Evolutionary conservation across 2,888 invertebrate genomes (phyloP), one percentile per base, ranked within the genome.

Genomic region (Cheilosia pagana): DNA sequence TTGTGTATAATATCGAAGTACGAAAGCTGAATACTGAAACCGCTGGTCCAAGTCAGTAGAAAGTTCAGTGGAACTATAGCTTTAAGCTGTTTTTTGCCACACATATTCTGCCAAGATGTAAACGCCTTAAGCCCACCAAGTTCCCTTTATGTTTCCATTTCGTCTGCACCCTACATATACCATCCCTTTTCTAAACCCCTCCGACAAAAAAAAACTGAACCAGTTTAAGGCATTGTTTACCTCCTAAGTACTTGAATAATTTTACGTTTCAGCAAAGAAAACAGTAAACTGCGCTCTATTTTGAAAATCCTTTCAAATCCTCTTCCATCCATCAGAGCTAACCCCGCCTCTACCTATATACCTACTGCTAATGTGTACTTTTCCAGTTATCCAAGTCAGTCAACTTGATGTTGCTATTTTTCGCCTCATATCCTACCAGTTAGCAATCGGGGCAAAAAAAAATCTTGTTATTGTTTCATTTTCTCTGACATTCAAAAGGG

Each of bases 381-480:
- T 82, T 74, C 43, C 68, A 68, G 82, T 83, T 78, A 72, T 68
- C 72, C 68, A 39, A 78, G 45, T 68, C 62, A 74, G 52, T 75
- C 23, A 76, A 76, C 65, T 53, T 82, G 77, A 72, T 72, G 60
- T 82, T 74, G 53, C 50, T 60, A 28, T 65, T 28, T 48, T 53
- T 43, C 31, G 28, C 41, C 31, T 63, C 62, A 78, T 81, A 62
- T 71, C 70, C 70, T 65, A 23, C 60, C 75, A 75, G 85, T 85
- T 71, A 71, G 70, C 65, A 59, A 70, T 45, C 52, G 65, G 50
- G n/a, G n/a, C n/a, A 19, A 67, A 75, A 50, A 50, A 50, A 19
- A 60, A 60, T 59, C 35, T 75, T 75, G 85, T 85, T 85, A 85
- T 85, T 81, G 85, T 85, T 85, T 85, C 85, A 81, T 85, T 81